A percentile compares a stretch with the other conserved stretches of the same genome.
These are phyloP conservation scores for Clarias gariepinus DNA, from an alignment of 2,113 vertebrate genomes.

Conservation along the genomic window DNA sequence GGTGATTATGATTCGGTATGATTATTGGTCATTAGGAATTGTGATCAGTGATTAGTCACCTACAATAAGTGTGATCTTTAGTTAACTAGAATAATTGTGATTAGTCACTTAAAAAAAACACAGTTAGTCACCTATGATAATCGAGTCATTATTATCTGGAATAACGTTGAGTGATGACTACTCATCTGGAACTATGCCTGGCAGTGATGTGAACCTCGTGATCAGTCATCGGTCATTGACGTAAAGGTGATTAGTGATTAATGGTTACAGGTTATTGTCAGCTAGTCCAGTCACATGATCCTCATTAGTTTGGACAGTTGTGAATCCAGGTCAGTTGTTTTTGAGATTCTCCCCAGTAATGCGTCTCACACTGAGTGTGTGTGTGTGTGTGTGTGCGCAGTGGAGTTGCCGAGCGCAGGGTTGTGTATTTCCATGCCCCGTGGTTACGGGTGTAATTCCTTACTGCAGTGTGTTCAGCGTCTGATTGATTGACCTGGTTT, in stretches of 20 bases:
- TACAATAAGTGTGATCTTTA: too few relatives aligned
- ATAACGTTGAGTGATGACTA: too few relatives aligned
- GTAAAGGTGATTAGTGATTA: not conserved
- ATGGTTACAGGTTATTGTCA: not conserved
- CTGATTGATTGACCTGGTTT: conserved; percentile 45
- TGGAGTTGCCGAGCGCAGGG: not conserved
- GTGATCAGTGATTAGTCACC: too few relatives aligned
- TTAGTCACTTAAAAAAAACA: too few relatives aligned
- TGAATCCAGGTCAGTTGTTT: not conserved
- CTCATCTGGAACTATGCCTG: too few relatives aligned
- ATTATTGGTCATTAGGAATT: too few relatives aligned
- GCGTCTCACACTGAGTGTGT: not conserved
- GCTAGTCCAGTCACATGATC: not conserved
- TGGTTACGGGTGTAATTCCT: conserved; percentile 14
- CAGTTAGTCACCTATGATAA: too few relatives aligned
- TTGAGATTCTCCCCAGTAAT: not conserved
- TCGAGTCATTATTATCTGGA: too few relatives aligned
- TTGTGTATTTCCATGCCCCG: not conserved
- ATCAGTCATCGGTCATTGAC: too few relatives aligned
- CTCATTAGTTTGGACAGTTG: not conserved
- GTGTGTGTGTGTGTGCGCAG: too few relatives aligned
- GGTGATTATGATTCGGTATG: not conserved
- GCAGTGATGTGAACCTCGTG: too few relatives aligned
- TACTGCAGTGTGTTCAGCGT: conserved; percentile 4
- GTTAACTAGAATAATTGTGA: too few relatives aligned